phyloP scores from a whole-genome alignment of 2,888 invertebrate genomes.

The Craniophora ligustri region DNA sequence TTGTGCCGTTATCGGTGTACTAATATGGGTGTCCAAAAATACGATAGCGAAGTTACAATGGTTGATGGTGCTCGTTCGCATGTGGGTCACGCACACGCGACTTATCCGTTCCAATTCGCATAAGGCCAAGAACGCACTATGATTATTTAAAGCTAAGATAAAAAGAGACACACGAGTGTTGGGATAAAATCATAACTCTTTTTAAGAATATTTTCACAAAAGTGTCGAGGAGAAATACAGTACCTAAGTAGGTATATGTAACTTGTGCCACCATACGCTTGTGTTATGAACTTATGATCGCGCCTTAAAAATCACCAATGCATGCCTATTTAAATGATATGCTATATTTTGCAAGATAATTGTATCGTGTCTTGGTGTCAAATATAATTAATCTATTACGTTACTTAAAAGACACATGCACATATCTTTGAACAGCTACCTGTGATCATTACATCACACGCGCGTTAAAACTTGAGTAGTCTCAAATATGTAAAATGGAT shows the following conservation, averaged over 20 bases:
- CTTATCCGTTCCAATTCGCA: conserved; percentile 47
- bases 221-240: neutral
- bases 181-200: conserved; percentile 19
- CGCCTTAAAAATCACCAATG: conserved; percentile 13
- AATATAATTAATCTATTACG: conserved; percentile 26
- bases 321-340: conserved; percentile 5
- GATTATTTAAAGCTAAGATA: conserved; percentile 34
- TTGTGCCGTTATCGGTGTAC: conserved; percentile 41
- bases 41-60: conserved; percentile 33
- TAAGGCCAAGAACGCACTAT: conserved; percentile 38
- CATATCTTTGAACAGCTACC: conserved; percentile 54
- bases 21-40: conserved; percentile 46
- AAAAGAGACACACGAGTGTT: conserved; percentile 14
- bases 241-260: too few relatives aligned
- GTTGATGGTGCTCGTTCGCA: conserved; percentile 27
- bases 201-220: neutral
- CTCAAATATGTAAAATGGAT: conserved; percentile 40
- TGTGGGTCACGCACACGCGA: conserved; percentile 47
- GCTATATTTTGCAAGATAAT: conserved; percentile 25
- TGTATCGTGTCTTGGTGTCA: conserved; percentile 36
- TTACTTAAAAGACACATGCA: conserved; percentile 52
- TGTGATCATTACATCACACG: conserved; percentile 61
- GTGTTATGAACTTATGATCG: neutral
- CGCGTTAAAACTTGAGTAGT: conserved; percentile 44
- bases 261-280: neutral